Conservation (phyloP, 1,140 invertebrate species). For the Trachymyrmex septentrionalis region DNA sequence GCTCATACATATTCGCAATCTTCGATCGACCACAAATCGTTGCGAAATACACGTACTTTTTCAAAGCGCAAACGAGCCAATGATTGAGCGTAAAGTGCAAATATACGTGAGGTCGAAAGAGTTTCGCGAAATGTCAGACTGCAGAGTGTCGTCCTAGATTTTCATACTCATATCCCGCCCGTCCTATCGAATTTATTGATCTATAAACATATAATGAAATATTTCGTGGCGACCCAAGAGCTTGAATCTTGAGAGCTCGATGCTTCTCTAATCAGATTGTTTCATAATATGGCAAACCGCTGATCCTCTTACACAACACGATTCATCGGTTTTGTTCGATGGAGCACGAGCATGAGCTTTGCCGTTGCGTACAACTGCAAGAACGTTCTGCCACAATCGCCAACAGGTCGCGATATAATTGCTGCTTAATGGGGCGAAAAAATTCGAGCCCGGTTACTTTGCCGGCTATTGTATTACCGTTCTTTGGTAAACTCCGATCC, state of each 20-base stretch:
- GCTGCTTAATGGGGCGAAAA: slow-evolving; percentile 42
- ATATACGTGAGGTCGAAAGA: background rate
- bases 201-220: slow-evolving; percentile 63
- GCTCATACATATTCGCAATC: slow-evolving; percentile 2
- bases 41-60: background rate
- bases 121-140: slow-evolving; percentile 42
- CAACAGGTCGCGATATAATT: slow-evolving; percentile 56
- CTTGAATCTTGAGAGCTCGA: background rate
- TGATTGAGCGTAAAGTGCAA: background rate
- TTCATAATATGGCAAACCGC: slow-evolving; percentile 29
- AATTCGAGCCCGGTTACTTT: slow-evolving; percentile 47
- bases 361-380: slow-evolving; percentile 3
- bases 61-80: background rate
- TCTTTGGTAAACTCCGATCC: slow-evolving; percentile 68
- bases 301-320: slow-evolving; percentile 10
- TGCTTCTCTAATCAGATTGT: background rate
- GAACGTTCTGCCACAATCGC: slow-evolving; percentile 14
- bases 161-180: slow-evolving; percentile 30
- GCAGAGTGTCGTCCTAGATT: slow-evolving; percentile 28
- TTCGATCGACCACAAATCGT: background rate
- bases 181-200: slow-evolving; percentile 54
- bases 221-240: slow-evolving; percentile 29
- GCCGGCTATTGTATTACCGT: slow-evolving; percentile 67
- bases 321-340: slow-evolving; percentile 27
- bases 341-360: background rate